These are phyloP conservation scores for Unio delphinus DNA, from an alignment of 2,888 invertebrate species.

Conservation along the genomic window DNA sequence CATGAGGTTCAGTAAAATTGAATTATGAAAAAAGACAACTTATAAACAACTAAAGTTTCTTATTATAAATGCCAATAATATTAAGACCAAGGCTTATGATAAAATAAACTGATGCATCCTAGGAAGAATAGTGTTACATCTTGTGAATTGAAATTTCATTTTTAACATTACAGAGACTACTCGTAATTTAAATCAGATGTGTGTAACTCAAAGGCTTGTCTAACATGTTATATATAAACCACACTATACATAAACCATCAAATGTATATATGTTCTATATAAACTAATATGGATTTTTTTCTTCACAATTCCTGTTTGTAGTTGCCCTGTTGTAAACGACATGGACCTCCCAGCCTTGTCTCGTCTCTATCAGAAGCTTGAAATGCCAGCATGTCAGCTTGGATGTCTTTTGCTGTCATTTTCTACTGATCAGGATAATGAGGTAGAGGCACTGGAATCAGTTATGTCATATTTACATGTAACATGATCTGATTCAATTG, in stretches of 20 bases:
- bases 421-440: slow-evolving; percentile 1
- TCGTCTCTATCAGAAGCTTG: slow-evolving; percentile 41
- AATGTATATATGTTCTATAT: not conserved
- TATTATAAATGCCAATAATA: too few relatives aligned
- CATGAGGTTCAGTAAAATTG: too few relatives aligned
- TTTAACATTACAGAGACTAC: too few relatives aligned
- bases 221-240: not conserved
- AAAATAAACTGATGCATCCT: too few relatives aligned
- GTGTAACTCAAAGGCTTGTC: too few relatives aligned
- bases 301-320: slow-evolving; percentile 17
- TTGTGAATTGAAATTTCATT: too few relatives aligned
- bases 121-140: too few relatives aligned
- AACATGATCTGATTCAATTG: not conserved
- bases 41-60: too few relatives aligned
- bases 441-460: slow-evolving; percentile 4
- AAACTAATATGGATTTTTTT: not conserved
- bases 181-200: too few relatives aligned
- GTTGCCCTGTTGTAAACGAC: slow-evolving; percentile 56
- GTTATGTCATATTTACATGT: not conserved
- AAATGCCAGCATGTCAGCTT: slow-evolving; percentile 49
- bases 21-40: too few relatives aligned
- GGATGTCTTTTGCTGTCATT: slow-evolving; percentile 42
- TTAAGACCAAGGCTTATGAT: too few relatives aligned
- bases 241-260: not conserved
- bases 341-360: slow-evolving; percentile 40